Base-by-base conservation (phyloP, 1,140 invertebrate genomes). In the Cherax destructor region DNA sequence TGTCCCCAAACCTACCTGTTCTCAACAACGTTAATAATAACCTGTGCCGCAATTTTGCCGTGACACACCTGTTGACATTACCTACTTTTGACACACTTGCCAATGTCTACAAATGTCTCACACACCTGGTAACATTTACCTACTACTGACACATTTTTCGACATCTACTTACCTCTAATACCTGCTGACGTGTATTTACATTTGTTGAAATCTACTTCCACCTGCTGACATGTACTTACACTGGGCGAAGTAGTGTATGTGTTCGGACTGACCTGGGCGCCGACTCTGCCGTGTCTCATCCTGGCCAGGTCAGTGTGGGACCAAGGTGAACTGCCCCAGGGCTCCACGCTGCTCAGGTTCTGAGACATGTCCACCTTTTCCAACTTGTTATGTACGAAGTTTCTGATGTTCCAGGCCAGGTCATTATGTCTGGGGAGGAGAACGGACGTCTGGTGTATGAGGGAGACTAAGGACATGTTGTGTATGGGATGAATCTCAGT, bases 261-360 rank as follows among this genome's bases (percentile, higher is more conserved):
- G 30, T 41, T 41, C 30, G 52, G 52, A 91, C 81, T 93, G 93
- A 95, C 95, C 96, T 98, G 96, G 5, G 95, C 96, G 11, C 95
- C 96, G 3, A 96, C 94, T 84, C 95, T 95, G 3, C 96, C 96
- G 79, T 95, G 93, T 16, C 94, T 92, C 52, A 96, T 93, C 49
- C 96, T 93, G 0, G 94, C 94, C 76, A 96, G 94, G 92, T 96
- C 96, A 0, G 96, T 96, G 85, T 96, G 96, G 94, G 95, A 95
- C 49, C 94, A 94, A 0, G 93, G 94, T 84, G 94, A 94, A 93
- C 94, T 94, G 9, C 94, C 94, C 78, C 93, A 94, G 0, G 92
- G 84, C 89, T 93, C 94, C 94, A 95, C 83, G 89, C 92, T 84
- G 78, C 92, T 93, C 18, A 94, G 91, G 81, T 96, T 95, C 76